Percentiles rank a stretch among this genome's conserved stretches.
Evolutionary conservation across 2,797 vertebrate species (phyloP).

Genomic region (Hypotaenidia philippensis): DNA sequence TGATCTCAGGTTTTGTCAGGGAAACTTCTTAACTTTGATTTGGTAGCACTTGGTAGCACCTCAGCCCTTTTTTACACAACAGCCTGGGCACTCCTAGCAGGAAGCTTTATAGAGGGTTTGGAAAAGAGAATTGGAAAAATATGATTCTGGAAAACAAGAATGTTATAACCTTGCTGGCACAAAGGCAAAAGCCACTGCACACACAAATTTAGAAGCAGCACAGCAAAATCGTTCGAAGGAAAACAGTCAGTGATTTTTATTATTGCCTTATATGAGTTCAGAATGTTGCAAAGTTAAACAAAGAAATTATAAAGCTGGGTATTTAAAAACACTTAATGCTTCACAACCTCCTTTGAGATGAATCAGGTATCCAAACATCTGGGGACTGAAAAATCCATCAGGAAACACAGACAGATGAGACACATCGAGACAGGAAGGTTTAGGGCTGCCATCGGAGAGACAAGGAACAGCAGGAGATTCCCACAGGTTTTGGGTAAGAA

Average conservation of each 20-base stretch:
- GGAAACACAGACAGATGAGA: constrained; percentile 57
- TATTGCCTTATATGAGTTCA: constrained; percentile 33
- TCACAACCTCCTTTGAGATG: constrained; percentile 46
- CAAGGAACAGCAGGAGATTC: constrained; percentile 66
- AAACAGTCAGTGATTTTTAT: constrained; percentile 35
- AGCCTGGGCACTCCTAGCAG: neutral
- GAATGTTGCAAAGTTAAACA: constrained; percentile 41
- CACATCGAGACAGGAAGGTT: constrained; percentile 45
- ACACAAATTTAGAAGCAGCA: neutral
- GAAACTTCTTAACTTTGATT: neutral
- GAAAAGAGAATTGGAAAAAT: neutral
- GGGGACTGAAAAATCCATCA: constrained; percentile 59
- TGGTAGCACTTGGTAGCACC: neutral
- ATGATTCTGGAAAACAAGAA: neutral
- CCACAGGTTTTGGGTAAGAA: constrained; percentile 9
- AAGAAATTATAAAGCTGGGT: constrained; percentile 14
- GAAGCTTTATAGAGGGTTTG: neutral
- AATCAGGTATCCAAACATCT: constrained; percentile 57
- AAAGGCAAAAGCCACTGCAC: neutral
- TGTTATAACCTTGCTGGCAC: neutral
- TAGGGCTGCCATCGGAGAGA: neutral
- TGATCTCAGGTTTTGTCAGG: neutral
- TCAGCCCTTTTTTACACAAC: neutral
- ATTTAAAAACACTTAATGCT: constrained; percentile 48
- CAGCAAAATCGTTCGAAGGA: constrained; percentile 10